These are phyloP conservation scores for Uromys caudimaculatus DNA, from an alignment of 2,797 vertebrate genomes.

Conservation along the genomic window DNA sequence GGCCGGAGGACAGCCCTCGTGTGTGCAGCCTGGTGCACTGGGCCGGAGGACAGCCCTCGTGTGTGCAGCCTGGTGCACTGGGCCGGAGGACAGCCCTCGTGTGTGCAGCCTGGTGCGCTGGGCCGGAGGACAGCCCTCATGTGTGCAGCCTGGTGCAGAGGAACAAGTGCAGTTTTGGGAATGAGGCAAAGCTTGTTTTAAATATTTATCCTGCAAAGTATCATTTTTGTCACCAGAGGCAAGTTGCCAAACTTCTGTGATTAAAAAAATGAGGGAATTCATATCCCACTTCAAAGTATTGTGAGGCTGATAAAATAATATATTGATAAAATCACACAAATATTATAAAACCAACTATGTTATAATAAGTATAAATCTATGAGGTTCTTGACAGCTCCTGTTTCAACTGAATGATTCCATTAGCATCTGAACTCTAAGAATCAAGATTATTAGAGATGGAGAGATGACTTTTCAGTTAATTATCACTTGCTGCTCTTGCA, in stretches of 20 bases:
- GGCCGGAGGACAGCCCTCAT: background rate
- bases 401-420: background rate
- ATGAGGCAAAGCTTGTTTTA: constrained; percentile 44
- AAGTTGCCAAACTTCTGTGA: constrained; percentile 44
- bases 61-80: background rate
- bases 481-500: background rate
- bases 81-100: background rate
- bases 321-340: background rate
- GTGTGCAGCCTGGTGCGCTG: background rate
- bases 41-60: background rate
- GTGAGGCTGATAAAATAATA: constrained; percentile 34
- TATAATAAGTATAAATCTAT: background rate
- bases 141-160: background rate
- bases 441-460: background rate
- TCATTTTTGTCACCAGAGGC: background rate
- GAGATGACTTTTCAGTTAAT: background rate
- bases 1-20: background rate
- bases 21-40: background rate
- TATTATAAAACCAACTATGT: background rate
- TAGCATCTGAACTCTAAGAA: background rate
- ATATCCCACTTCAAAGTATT: background rate
- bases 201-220: constrained; percentile 46
- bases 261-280: constrained; percentile 51
- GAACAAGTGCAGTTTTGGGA: constrained; percentile 13
- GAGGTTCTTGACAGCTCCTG: background rate